Percentiles rank a stretch among this genome's conserved stretches.
phyloP scores from a whole-genome alignment of 1,140 invertebrate genomes.

The Goniozus legneri region DNA sequence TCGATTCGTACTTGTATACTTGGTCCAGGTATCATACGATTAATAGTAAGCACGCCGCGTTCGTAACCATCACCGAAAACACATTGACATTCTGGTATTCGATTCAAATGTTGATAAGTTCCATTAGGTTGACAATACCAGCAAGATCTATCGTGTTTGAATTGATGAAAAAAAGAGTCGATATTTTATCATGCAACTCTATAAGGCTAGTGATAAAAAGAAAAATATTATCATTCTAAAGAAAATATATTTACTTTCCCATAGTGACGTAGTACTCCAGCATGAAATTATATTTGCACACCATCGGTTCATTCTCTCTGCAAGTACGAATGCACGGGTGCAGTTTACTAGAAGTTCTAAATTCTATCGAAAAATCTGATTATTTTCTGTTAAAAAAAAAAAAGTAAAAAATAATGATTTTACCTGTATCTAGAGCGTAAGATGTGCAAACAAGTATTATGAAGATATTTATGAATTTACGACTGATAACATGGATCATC shows the following conservation, averaged over 20 bases:
- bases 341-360: not conserved
- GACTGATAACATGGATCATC: no score
- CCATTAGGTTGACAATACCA: conserved; percentile 77
- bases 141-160: conserved; percentile 68
- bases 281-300: not conserved
- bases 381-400: no score
- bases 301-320: not conserved
- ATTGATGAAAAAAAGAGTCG: not conserved
- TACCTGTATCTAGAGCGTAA: no score
- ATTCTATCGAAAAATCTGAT: no score
- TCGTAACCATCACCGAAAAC: conserved; percentile 53
- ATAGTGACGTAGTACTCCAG: not conserved
- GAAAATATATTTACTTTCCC: not conserved
- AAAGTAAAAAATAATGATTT: no score
- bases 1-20: conserved; percentile 45
- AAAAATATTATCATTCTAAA: no score
- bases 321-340: not conserved
- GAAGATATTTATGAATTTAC: no score
- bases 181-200: not conserved
- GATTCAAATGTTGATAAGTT: conserved; percentile 72
- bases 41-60: conserved; percentile 48
- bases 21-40: conserved; percentile 57
- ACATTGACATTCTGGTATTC: conserved; percentile 48
- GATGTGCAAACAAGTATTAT: no score
- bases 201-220: no score